Evolutionary conservation across 2,888 invertebrate genomes (phyloP).

Genomic region (Alviniconcha strummeri): DNA sequence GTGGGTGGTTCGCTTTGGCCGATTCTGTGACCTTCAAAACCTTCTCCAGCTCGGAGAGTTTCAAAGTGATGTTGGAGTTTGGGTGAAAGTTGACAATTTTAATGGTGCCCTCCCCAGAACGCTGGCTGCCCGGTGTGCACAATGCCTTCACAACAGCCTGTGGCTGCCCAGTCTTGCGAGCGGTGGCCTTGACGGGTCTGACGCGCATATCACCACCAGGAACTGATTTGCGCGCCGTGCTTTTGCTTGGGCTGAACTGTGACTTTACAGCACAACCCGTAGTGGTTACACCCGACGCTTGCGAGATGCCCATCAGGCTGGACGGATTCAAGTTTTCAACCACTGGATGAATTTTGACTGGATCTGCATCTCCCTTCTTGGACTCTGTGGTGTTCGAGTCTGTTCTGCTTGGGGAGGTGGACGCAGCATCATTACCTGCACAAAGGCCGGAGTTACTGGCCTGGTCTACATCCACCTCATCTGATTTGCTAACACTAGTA

Average conservation of each 20-base stretch:
- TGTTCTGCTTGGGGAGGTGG: too few relatives aligned
- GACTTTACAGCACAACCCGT: not conserved
- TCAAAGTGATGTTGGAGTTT: conserved; percentile 48
- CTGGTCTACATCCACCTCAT: not conserved
- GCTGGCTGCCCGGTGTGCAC: conserved; percentile 37
- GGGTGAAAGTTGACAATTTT: conserved; percentile 50
- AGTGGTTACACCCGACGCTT: not conserved
- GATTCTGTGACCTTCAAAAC: conserved; percentile 40
- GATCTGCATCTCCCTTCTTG: not conserved
- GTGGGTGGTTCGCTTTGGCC: not conserved
- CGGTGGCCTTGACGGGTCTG: conserved; percentile 28
- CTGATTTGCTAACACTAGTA: not conserved
- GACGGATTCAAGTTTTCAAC: not conserved
- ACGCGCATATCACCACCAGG: not conserved
- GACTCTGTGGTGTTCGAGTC: not conserved
- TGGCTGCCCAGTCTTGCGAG: conserved; percentile 40
- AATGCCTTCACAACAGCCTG: conserved; percentile 16
- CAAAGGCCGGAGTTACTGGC: not conserved
- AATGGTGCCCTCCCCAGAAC: conserved; percentile 38
- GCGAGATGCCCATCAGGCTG: not conserved
- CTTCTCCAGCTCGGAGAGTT: conserved; percentile 47
- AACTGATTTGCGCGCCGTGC: conserved; percentile 6
- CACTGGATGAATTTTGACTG: not conserved
- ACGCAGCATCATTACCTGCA: too few relatives aligned
- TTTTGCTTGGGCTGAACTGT: not conserved